Conservation (phyloP, 2,113 vertebrate species). For the Nesogale talazaci region DNA sequence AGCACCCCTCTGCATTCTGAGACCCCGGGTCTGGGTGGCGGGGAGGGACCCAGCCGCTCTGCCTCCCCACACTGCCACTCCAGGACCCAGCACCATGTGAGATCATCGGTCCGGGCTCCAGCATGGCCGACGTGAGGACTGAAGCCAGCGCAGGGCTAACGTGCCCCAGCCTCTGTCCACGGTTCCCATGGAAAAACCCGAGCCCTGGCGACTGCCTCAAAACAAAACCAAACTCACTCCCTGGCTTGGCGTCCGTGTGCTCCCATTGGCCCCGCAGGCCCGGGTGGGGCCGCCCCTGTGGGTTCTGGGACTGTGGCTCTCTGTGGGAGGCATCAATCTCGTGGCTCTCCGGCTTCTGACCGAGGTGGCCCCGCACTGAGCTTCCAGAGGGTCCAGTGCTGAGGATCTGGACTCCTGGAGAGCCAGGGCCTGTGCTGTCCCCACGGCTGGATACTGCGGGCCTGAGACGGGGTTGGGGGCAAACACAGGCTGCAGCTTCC, state of each 20-base stretch:
- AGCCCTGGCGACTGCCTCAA: background rate
- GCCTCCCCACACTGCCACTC: background rate
- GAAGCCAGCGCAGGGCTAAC: no score
- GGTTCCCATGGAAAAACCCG: background rate
- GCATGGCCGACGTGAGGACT: fast-evolving
- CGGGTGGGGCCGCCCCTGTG: no score
- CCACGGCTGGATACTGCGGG: background rate
- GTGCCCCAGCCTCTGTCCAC: background rate
- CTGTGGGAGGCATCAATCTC: no score
- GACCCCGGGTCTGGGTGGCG: no score
- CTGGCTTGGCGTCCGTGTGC: no score
- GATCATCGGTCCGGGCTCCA: fast-evolving
- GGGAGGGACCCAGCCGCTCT: background rate
- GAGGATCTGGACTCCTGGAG: background rate
- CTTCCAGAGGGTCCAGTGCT: background rate
- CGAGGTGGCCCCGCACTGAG: background rate
- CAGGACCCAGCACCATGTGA: background rate
- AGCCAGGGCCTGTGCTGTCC: background rate
- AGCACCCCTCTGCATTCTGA: background rate
- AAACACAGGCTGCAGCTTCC: background rate
- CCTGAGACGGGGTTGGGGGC: background rate
- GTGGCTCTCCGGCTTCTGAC: background rate
- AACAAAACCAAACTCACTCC: no score
- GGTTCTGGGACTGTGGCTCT: no score
- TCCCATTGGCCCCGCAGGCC: no score